Evolutionary conservation across 2,797 vertebrate genomes (phyloP).

Genomic region (Salarias fasciatus): DNA sequence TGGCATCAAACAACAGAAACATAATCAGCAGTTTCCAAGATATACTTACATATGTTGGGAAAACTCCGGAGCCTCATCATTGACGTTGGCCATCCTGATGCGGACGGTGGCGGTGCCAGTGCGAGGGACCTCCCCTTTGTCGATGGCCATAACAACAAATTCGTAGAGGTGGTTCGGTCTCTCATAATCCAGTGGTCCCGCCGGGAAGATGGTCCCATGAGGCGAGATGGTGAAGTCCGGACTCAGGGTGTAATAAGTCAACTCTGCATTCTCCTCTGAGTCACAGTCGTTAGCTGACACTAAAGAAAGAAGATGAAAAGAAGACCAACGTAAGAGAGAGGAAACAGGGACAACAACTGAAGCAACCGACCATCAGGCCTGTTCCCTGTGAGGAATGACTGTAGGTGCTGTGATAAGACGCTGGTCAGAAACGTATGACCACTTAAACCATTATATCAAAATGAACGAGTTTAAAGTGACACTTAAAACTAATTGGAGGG

Average conservation of each 20-base stretch:
- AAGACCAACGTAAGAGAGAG: too few relatives aligned
- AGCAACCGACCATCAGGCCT: too few relatives aligned
- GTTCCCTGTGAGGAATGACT: too few relatives aligned
- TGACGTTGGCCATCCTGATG: slow-evolving; percentile 89
- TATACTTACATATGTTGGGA: slow-evolving; percentile 86
- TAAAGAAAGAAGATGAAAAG: slow-evolving; percentile 41
- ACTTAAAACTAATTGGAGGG: too few relatives aligned
- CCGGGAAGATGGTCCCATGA: slow-evolving; percentile 87
- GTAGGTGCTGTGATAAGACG: too few relatives aligned
- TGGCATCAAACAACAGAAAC: not conserved
- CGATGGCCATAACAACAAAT: slow-evolving; percentile 90
- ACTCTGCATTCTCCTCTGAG: slow-evolving; percentile 86
- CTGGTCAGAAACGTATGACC: too few relatives aligned
- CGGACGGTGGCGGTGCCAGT: slow-evolving; percentile 90
- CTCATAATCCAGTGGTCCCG: slow-evolving; percentile 86
- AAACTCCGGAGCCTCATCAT: slow-evolving; percentile 89
- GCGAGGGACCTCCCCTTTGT: slow-evolving; percentile 85
- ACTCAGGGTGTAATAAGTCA: slow-evolving; percentile 88
- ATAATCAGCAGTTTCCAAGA: not conserved
- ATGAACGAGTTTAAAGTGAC: too few relatives aligned
- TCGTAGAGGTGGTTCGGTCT: slow-evolving; percentile 89
- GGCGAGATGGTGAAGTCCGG: slow-evolving; percentile 89
- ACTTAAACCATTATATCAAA: too few relatives aligned
- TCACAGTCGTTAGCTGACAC: slow-evolving; percentile 91
- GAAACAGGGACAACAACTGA: too few relatives aligned